Evolutionary conservation across 1,140 invertebrate species (phyloP).

Genomic region (Meteorus sp.): DNA sequence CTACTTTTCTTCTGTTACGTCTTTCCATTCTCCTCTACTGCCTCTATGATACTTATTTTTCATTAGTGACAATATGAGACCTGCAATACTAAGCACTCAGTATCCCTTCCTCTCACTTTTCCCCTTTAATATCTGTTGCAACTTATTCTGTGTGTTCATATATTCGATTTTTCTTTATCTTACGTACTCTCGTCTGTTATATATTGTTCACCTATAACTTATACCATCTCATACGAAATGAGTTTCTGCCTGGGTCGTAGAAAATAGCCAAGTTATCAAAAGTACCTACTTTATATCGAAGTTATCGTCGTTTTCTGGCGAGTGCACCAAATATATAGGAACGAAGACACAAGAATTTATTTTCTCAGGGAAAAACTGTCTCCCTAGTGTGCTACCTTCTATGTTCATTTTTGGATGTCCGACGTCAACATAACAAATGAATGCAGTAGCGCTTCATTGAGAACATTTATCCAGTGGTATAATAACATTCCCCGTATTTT

Average conservation of each 20-base stretch:
- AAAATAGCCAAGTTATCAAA: constrained; percentile 2
- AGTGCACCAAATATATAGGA: background rate
- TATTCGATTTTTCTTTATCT: too few species aligned
- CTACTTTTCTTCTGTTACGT: too few species aligned
- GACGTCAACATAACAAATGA: background rate
- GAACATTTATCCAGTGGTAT: too few species aligned
- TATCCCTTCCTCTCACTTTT: too few species aligned
- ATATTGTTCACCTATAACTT: too few species aligned
- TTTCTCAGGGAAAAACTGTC: background rate
- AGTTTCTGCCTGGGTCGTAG: background rate
- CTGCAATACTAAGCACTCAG: too few species aligned
- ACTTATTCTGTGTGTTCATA: too few species aligned
- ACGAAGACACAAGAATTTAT: background rate
- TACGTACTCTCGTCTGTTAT: too few species aligned
- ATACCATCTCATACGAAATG: constrained; percentile 1
- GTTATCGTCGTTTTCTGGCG: constrained; percentile 20
- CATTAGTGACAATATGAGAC: too few species aligned
- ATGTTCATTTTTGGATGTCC: background rate
- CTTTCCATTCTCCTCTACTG: too few species aligned
- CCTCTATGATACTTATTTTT: too few species aligned
- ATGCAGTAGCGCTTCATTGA: background rate
- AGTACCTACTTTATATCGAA: constrained; percentile 9
- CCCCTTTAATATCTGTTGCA: too few species aligned
- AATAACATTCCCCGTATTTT: background rate
- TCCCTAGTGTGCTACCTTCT: background rate